Evolutionary conservation across 53 echinoderm and acorn worm genomes (phyloP), one percentile per base, ranked within the genome.

Genomic region (Antedon mediterranea): DNA sequence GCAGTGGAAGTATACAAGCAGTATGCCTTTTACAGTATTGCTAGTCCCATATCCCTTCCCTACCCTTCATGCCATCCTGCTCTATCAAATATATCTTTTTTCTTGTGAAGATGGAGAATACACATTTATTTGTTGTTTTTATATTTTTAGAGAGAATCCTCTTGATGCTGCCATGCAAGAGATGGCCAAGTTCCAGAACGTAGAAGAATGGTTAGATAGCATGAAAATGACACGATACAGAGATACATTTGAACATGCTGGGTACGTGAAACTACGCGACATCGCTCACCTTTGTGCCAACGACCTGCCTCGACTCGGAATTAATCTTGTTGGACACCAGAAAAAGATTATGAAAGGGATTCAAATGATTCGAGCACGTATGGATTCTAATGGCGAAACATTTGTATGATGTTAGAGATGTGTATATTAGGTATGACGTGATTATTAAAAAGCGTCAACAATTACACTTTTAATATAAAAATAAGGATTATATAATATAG

Each of bases 261-360:
- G 97, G 72, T 95, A 95, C 75, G 89, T 92, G 31, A 87, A 92
- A 6, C 89, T 95, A 28, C 92, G 92, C 71, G 97, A 92, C 80
- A 89, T 95, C 33, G 91, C 91, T 31, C 85, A 85, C 23, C 84
- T 95, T 41, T 87, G 88, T 13, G 91, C 87, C 82, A 87, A 87
- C 32, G 97, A 95, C 84, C 85, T 92, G 31, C 97, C 91, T 23
- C 76, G 91, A 32, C 89, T 95, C 31, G 97, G 97, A 71, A 91
- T 95, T 77, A 91, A 87, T 30, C 87, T 95, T 28, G 97, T 92
- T 14, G 97, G 97, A 28, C 97, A 95, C 81, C 97, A 95, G 71
- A 92, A 95, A 89, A 92, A 92, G 71, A 95, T 95, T 57, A 89
- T 95, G 89, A 95, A 95, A 80, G 86, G 97, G 31, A 95, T 95